These are phyloP conservation scores for Odobenus rosmarus DNA, from an alignment of 2,113 vertebrate genomes.

Conservation along the genomic window DNA sequence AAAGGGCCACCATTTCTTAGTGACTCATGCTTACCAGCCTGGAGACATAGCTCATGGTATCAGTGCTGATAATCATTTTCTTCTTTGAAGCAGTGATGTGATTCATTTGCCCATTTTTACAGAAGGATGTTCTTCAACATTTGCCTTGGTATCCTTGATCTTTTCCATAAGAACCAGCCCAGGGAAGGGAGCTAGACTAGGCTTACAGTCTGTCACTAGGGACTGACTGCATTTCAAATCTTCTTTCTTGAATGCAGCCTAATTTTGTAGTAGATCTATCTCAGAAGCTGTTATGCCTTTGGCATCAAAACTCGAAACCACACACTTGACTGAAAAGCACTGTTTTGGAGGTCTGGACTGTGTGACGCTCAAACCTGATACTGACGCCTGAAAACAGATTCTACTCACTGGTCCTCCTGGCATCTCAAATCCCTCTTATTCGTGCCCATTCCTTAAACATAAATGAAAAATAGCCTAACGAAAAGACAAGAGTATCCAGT, in stretches of 20 bases:
- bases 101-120: conserved; percentile 40
- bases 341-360: neutral
- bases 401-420: neutral
- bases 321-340: neutral
- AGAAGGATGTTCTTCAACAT: neutral
- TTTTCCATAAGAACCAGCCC: neutral
- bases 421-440: neutral
- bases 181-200: neutral
- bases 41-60: neutral
- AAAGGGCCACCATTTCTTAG: neutral
- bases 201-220: neutral
- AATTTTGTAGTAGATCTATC: neutral
- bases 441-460: neutral
- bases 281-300: neutral
- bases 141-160: neutral
- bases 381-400: neutral
- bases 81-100: neutral
- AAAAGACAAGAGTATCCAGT: neutral
- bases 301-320: neutral
- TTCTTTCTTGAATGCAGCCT: neutral
- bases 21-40: neutral
- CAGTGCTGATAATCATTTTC: neutral
- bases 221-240: neutral
- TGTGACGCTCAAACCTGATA: neutral
- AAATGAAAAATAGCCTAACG: conserved; percentile 45